Evolutionary conservation across 2,797 vertebrate genomes (phyloP), one percentile per base, ranked within the genome.

Genomic region (Darevskia nairensis): DNA sequence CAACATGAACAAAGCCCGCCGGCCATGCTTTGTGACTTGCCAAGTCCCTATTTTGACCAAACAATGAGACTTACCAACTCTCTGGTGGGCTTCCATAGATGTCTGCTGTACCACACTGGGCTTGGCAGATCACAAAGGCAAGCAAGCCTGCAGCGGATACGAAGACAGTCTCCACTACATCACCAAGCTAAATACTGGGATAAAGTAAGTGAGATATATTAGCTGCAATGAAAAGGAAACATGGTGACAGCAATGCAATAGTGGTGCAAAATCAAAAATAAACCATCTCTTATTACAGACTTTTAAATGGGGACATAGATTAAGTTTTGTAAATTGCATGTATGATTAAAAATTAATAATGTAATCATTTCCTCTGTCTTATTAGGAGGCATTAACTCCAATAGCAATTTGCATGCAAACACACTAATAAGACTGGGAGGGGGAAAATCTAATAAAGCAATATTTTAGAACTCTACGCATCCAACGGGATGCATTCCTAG

Each of bases 341-440:
- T 93, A 90, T 90, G 94, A 94, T 95, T 94, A 84, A 89, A 94
- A 93, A 92, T 85, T 95, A 84, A 92, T 92, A 94, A 50, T 19
- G n/a, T 89, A 94, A 93, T 88, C 86, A 92, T 91, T 93, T 93
- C 68, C 92, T 86, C 92, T 85, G 92, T 92, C 86, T 71, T 71
- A 93, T 94, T 94, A 94, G 50, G 88, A 90, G 94, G 93, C 89
- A 91, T 86, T 78, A 93, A 93, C 93, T 91, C 93, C 85, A 71
- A 90, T 92, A 89, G 85, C 17, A 79, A 25, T 84, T 59, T 80
- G 44, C 11, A 89, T 85, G 61, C 76, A 93, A 94, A 90, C 19
- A 44, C 80, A 21, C 46, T 90, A 88, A 76, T 46, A 86, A 82
- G 61, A 90, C 82, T 88, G n/a, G 82, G 5, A 10, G 59, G 41